Conservation (phyloP, 2,113 vertebrate species). For the Eonycteris spelaea region DNA sequence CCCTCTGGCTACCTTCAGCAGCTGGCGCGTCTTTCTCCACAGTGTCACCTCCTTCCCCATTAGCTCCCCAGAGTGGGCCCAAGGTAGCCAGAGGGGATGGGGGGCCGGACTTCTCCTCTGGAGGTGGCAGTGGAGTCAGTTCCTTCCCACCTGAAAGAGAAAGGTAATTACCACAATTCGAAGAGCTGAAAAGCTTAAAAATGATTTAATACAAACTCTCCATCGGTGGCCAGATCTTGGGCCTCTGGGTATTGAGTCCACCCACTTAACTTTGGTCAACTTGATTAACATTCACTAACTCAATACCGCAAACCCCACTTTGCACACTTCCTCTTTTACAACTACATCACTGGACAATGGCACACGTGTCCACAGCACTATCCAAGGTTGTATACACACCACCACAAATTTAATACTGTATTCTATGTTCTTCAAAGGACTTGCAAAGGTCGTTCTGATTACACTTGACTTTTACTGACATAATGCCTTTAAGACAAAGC, state of each 20-base stretch:
- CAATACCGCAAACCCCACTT: neutral
- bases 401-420: accelerated
- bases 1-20: constrained; percentile 55
- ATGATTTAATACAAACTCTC: neutral
- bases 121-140: neutral
- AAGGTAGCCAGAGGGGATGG: constrained; percentile 63
- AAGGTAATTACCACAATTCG: neutral
- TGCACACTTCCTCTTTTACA: neutral
- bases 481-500: neutral
- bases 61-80: constrained; percentile 66
- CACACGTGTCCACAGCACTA: accelerated
- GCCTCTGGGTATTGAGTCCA: neutral
- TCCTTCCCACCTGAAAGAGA: constrained; percentile 62
- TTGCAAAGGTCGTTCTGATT: neutral
- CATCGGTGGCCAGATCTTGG: neutral
- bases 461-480: accelerated
- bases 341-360: accelerated
- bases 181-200: neutral
- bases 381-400: neutral
- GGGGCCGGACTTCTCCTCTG: constrained; percentile 63
- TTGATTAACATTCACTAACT: accelerated
- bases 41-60: constrained; percentile 39
- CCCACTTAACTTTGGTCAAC: neutral
- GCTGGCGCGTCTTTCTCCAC: constrained; percentile 51
- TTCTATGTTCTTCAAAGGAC: neutral